Conservation (phyloP, 2,888 invertebrate genomes). For the Eudemis profundana region DNA sequence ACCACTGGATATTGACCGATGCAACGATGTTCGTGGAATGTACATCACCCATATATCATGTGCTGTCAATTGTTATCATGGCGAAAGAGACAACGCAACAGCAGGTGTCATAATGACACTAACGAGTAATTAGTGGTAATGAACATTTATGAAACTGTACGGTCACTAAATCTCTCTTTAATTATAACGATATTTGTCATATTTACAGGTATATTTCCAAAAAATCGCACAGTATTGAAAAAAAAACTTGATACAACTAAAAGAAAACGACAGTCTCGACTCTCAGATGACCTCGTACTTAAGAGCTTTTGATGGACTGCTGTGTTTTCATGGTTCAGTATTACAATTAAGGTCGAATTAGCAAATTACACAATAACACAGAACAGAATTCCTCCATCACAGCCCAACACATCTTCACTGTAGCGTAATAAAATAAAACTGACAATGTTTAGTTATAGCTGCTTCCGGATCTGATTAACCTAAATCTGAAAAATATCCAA, state of each 20-base stretch:
- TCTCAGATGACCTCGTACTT: conserved; percentile 30
- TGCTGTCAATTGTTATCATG: too few species aligned
- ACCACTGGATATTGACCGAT: too few species aligned
- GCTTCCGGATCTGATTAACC: conserved; percentile 24
- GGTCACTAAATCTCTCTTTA: neutral
- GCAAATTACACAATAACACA: conserved; percentile 16
- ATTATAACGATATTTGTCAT: neutral
- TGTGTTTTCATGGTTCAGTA: conserved; percentile 27
- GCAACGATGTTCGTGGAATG: too few species aligned
- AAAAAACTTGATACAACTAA: neutral
- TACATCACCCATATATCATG: too few species aligned
- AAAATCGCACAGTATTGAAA: neutral
- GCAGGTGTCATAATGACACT: too few species aligned
- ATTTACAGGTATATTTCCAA: neutral
- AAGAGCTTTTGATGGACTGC: conserved; percentile 27
- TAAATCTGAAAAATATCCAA: conserved; percentile 49
- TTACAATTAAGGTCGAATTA: conserved; percentile 39
- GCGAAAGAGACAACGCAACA: too few species aligned
- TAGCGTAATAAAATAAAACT: neutral
- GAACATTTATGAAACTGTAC: too few species aligned
- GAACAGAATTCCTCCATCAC: conserved; percentile 18
- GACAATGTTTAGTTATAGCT: neutral
- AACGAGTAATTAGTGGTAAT: too few species aligned
- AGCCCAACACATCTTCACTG: conserved; percentile 13
- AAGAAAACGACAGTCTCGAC: conserved; percentile 3